Base-by-base conservation (phyloP, 2,113 vertebrate genomes). In the Podarcis muralis region DNA sequence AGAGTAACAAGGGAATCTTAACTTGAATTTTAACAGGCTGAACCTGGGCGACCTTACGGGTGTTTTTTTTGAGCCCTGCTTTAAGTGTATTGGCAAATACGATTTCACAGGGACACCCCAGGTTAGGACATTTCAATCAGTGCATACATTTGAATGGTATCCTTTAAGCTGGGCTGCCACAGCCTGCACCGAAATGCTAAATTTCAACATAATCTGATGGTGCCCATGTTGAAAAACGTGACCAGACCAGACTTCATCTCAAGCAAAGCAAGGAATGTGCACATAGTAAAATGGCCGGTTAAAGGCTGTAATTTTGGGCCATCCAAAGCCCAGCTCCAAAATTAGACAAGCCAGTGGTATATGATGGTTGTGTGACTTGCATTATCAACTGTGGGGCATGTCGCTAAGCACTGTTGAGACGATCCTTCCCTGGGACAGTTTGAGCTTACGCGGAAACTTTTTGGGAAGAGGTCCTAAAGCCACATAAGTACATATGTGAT, bases 381-480 rank as follows among this genome's bases (percentile, higher is more conserved):
- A 0, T 1, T 90, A 83, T 95, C 92, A 93, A 92, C 93, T 94
- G 40, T 88, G 83, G 2, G 0, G 40, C 32, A 76, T 94, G 87
- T 93, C 91, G 62, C 82, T 23, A 0, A 77, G 85, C 23, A 83
- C 66, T 93, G 89, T 16, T 83, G 84, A 91, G 48, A 62, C 59
- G 12, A 71, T 59, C 5, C 2, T 1, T 72, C 87, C 84, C 78
- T 74, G 75, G 87, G 84, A 92, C 88, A 71, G 11, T 88, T 90
- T 87, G 62, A 77, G 89, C 88, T 94, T 37, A 78, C 57, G 48
- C 0, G 0, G 86, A 79, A 87, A 75, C 74, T 66, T 68, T 57
- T 48, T 53, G 11, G 87, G 87, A 85, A 78, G 62, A 3, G 0
- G 6, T 91, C 5, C 1, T 69, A 87, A 93, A 94, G n/a, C 95